Base-by-base conservation (phyloP, 2,113 vertebrate genomes). In the Bagarius yarrelli region DNA sequence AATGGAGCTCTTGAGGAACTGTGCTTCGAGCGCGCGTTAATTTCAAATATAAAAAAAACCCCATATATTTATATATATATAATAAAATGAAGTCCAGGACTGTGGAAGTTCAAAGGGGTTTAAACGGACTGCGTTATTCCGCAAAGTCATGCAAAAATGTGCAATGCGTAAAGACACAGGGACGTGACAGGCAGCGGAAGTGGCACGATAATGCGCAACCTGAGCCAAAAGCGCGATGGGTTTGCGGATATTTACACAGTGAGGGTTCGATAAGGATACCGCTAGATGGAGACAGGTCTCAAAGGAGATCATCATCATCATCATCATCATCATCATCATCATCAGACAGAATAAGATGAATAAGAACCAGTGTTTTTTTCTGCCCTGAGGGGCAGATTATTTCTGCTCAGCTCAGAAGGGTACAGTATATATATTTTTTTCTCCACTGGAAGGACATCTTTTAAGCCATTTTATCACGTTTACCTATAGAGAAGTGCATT, bases 271-370 rank as follows among this genome's bases (percentile, higher is more conserved):
- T 69, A 30, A 47, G 55, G 27, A 25, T 69, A 16, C 88, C 88
- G 70, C 87, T 89, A 89, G 88, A 85, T 87, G 88, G 88, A 89
- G 88, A 86, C 87, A 89, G 78, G 60, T 85, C 74, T 82, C 82
- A 83, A 61, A 82, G 59, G 67, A 50, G 74, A 66, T 56, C 16
- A 15, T 75, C 21, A n/a, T 75, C 21, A 34, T n/a, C 21, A 75
- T 23, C 21, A 36, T n/a, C 21, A 56, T 55, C 19, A 30, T 23
- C 9, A 55, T 32, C 21, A 73, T 50, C 8, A 19, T 27, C 27
- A 47, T n/a, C 18, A 53, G 53, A 23, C 32, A 47, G 3, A 52
- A 71, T 11, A 18, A 25, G 23, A 12, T 1, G 13, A 47, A 8
- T 47, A 47, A 47, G 44, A 47, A 47, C 5, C 44, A 40, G 6